These are phyloP conservation scores for Thalassaphorura encarpata DNA, from an alignment of 1,140 invertebrate species.

Conservation along the genomic window DNA sequence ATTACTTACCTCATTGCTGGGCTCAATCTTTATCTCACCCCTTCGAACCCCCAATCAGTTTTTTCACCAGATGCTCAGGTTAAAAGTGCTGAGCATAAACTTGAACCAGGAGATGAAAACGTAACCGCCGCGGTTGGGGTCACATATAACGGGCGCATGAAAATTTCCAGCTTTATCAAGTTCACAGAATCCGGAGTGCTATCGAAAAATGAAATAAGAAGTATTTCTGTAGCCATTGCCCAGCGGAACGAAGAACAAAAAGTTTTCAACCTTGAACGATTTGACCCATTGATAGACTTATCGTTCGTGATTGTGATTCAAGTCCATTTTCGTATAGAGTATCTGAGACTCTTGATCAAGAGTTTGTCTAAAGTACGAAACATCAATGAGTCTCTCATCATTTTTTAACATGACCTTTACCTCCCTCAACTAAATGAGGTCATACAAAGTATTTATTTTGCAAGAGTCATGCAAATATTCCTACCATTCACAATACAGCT, in stretches of 20 bases:
- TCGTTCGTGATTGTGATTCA: conserved; percentile 40
- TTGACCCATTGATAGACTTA: conserved; percentile 21
- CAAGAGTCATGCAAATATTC: conserved; percentile 82
- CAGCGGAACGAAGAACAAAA: conserved; percentile 20
- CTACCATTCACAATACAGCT: conserved; percentile 94
- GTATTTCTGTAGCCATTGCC: conserved; percentile 15
- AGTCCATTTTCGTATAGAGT: conserved; percentile 87
- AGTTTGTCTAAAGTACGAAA: conserved; percentile 76
- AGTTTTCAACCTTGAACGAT: conserved; percentile 31
- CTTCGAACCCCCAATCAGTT: too few relatives aligned
- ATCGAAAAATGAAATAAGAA: conserved; percentile 18
- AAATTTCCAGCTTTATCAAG: conserved; percentile 29
- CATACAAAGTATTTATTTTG: conserved; percentile 51
- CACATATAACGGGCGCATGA: conserved; percentile 18
- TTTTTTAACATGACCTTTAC: conserved; percentile 94
- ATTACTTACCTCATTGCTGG: too few relatives aligned
- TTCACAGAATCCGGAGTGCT: conserved; percentile 22
- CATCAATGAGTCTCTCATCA: conserved; percentile 76
- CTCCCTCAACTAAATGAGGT: conserved; percentile 84
- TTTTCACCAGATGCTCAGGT: too few relatives aligned
- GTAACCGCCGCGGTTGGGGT: too few relatives aligned
- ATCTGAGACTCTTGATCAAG: conserved; percentile 82
- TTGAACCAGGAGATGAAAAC: too few relatives aligned
- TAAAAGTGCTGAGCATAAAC: too few relatives aligned
- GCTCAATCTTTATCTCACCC: too few relatives aligned